These are phyloP conservation scores for Cebus imitator DNA, from an alignment of 2,113 vertebrate genomes.

Conservation along the genomic window DNA sequence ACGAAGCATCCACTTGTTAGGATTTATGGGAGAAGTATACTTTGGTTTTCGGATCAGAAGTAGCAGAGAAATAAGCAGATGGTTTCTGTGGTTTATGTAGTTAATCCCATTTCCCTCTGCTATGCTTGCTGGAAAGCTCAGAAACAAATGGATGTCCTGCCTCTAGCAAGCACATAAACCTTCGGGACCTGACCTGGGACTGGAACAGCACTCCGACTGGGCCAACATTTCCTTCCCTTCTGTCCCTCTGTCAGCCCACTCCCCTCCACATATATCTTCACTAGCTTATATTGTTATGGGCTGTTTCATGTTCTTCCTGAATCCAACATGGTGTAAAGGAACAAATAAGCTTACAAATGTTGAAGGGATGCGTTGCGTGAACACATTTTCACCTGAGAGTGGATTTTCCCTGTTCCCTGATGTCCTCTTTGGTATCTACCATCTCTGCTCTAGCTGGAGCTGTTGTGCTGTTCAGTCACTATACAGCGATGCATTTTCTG, in stretches of 20 bases:
- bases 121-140: neutral
- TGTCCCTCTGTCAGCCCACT: neutral
- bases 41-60: neutral
- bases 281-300: neutral
- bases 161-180: neutral
- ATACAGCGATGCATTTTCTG: neutral
- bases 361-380: neutral
- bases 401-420: neutral
- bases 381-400: neutral
- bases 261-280: rapidly evolving
- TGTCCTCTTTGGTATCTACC: neutral
- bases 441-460: neutral
- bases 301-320: neutral
- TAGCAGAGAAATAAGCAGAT: neutral
- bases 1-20: neutral
- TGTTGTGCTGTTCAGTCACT: too few species aligned
- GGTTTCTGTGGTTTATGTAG: neutral
- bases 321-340: neutral
- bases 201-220: too few species aligned
- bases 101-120: neutral
- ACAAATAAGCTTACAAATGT: neutral
- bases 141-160: neutral
- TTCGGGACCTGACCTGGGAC: neutral
- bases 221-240: too few species aligned
- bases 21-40: neutral